These are phyloP conservation scores for Lucilia sericata DNA, from an alignment of 1,140 invertebrate genomes.

Conservation along the genomic window DNA sequence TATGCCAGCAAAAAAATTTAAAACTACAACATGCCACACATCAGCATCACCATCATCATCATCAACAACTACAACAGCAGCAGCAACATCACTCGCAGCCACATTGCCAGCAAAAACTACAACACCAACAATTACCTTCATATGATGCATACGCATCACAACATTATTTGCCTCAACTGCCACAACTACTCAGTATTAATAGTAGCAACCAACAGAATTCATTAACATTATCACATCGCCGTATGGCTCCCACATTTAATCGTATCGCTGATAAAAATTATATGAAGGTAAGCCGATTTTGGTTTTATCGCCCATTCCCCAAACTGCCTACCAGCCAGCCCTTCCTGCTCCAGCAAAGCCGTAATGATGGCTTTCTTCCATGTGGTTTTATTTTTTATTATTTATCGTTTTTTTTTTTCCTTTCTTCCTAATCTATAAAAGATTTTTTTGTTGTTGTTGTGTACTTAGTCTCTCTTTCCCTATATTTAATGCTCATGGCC, in stretches of 20 bases:
- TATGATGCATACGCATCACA: slow-evolving; percentile 45
- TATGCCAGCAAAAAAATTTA: slow-evolving; percentile 39
- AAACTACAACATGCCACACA: slow-evolving; percentile 6
- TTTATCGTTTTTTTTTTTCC: too few species aligned
- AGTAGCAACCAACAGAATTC: not conserved
- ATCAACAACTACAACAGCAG: slow-evolving; percentile 14
- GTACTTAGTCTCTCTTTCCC: not conserved
- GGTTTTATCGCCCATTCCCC: not conserved
- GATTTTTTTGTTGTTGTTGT: not conserved
- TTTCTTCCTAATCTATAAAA: too few species aligned
- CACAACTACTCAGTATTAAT: not conserved
- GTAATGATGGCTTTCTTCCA: not conserved
- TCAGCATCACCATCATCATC: slow-evolving; percentile 14
- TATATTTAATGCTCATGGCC: too few species aligned
- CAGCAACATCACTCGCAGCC: slow-evolving; percentile 25
- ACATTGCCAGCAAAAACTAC: not conserved
- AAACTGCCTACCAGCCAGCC: not conserved
- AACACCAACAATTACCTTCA: slow-evolving; percentile 52
- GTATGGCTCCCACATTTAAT: slow-evolving; percentile 6
- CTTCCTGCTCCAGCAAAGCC: not conserved
- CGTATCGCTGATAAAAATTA: slow-evolving; percentile 22
- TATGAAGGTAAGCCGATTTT: slow-evolving; percentile 23
- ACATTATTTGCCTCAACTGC: slow-evolving; percentile 15
- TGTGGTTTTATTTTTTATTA: too few species aligned
- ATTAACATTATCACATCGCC: not conserved